Evolutionary conservation across 2,797 vertebrate genomes (phyloP).

Genomic region (Distichodus sexfasciatus): DNA sequence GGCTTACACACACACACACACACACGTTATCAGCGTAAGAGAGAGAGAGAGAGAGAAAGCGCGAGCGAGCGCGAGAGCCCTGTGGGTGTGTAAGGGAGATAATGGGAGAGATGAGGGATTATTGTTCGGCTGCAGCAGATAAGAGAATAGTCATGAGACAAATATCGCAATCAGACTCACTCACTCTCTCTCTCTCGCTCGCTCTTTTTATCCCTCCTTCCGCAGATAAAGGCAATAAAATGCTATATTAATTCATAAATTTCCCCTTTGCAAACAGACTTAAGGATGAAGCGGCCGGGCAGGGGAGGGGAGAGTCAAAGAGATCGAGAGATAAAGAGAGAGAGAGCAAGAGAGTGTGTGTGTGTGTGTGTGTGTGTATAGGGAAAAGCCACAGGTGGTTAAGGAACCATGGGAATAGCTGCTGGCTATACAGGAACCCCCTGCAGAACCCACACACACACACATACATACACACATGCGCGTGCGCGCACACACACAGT

Average conservation of each 20-base stretch:
- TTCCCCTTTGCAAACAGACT: too few species aligned
- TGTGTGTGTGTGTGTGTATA: constrained; percentile 14
- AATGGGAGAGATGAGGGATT: constrained; percentile 20
- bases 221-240: too few species aligned
- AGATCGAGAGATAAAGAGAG: background rate
- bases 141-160: background rate
- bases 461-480: background rate
- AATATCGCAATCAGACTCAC: too few species aligned
- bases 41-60: too few species aligned
- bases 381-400: constrained; percentile 41
- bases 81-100: constrained; percentile 10
- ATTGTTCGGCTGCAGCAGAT: constrained; percentile 32
- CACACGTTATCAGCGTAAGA: constrained; percentile 20
- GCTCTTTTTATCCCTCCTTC: too few species aligned
- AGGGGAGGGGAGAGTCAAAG: too few species aligned
- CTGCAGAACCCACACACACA: constrained; percentile 13
- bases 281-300: too few species aligned
- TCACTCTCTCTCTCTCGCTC: background rate
- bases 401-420: constrained; percentile 30
- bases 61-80: too few species aligned
- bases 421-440: constrained; percentile 40
- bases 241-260: too few species aligned
- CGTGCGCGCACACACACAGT: constrained; percentile 1
- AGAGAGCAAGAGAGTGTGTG: background rate
- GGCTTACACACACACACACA: background rate